Conservation (phyloP, 2,113 vertebrate genomes). For the Todiramphus saurophagus region DNA sequence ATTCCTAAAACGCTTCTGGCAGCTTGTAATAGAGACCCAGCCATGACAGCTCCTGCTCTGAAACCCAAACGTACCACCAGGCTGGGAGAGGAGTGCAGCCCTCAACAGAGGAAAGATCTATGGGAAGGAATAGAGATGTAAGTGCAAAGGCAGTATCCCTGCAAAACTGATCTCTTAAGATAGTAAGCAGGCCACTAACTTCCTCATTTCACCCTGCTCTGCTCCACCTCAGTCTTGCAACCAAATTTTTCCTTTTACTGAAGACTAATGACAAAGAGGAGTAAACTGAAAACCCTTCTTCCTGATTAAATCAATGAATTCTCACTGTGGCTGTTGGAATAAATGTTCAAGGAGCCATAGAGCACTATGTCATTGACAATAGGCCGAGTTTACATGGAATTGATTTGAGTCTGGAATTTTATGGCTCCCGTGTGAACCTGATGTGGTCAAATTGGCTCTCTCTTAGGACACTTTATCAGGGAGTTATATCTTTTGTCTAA, state of each 20-base stretch:
- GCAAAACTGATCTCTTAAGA: neutral
- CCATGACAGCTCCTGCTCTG: neutral
- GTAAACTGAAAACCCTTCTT: neutral
- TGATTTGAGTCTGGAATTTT: conserved; percentile 44
- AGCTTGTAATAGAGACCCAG: neutral
- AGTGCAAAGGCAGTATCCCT: neutral
- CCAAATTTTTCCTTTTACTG: neutral
- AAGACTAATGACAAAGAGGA: neutral
- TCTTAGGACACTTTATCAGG: conserved; percentile 23
- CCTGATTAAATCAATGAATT: conserved; percentile 41
- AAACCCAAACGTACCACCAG: neutral
- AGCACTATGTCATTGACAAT: conserved; percentile 27
- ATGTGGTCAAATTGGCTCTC: conserved; percentile 34
- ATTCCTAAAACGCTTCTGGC: neutral
- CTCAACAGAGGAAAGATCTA: neutral
- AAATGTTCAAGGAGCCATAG: conserved; percentile 28
- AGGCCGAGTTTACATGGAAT: conserved; percentile 38
- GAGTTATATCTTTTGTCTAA: conserved; percentile 42
- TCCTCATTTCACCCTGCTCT: fast-evolving
- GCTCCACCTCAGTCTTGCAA: neutral
- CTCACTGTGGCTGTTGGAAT: conserved; percentile 41
- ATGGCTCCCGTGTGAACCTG: neutral
- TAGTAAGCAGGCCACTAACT: neutral
- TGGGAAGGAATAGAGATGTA: neutral
- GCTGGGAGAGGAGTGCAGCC: neutral